Base-by-base conservation (phyloP, 2,888 invertebrate genomes). In the Eupithecia subfuscata region DNA sequence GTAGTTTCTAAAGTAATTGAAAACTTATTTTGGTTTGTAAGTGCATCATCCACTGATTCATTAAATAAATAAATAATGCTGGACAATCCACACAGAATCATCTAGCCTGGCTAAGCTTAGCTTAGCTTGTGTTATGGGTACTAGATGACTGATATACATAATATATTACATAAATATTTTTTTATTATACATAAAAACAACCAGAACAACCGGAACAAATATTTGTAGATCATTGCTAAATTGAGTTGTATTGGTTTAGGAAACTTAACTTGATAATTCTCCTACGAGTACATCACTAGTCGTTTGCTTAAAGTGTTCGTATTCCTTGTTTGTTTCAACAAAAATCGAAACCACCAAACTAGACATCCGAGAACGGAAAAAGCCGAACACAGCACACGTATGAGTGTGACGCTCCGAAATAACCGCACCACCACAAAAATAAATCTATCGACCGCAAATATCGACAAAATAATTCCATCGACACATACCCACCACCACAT, bases 401-500 rank as follows among this genome's bases (percentile, higher is more conserved):
- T 25, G 14, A 2, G 16, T 48, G 18, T 48, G 18, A 48, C 11
- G 2, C 25, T 5, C 25, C 6, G 14, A 25, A 60, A 60, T 25
- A 60, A 22, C 22, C 12, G 14, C 25, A 60, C 9, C 22, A 56
- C 22, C 22, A 5, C 52, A 25, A 60, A 60, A 60, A 67, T n/a
- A 67, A 67, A 37, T 34, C 37, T 43, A 67, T 40, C 16, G 22
- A 60, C 60, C 40, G 7, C 68, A 68, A 45, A 43, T 43, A 68
- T 45, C 40, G 43, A 37, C n/a, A 71, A 71, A 48, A 78, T 67
- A 9, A 67, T 25, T 70, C n/a, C 87, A 87, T 77, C 69, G 73
- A 80, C 86, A 84, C 89, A 87, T 82, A 89, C 88, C 90, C 82
- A 77, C 79, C 85, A 84, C 90, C 90, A 90, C 94, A 92, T 92